Evolutionary conservation across 2,888 invertebrate genomes (phyloP).

Genomic region (Ophion slaviceki): DNA sequence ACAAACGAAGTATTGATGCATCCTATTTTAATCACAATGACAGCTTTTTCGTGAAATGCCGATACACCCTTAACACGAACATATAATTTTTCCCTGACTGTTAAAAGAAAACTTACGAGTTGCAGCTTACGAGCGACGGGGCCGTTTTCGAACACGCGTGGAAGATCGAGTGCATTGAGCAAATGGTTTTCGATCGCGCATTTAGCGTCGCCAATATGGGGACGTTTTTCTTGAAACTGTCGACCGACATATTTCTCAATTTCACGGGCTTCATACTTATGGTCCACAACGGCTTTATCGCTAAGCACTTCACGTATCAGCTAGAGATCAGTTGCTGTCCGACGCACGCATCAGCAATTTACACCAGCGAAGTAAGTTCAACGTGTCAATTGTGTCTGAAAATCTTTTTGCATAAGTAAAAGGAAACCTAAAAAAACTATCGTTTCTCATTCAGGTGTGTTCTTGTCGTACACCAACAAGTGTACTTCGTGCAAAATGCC

Average conservation of each 20-base stretch:
- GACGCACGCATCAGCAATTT: neutral
- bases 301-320: constrained; percentile 68
- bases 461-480: constrained; percentile 41
- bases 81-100: neutral
- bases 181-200: constrained; percentile 67
- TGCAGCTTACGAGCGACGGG: constrained; percentile 32
- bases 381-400: neutral
- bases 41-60: neutral
- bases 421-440: neutral
- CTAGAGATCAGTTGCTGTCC: constrained; percentile 65
- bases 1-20: neutral
- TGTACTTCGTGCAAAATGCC: constrained; percentile 31
- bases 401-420: neutral
- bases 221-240: constrained; percentile 74
- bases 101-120: neutral
- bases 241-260: constrained; percentile 64
- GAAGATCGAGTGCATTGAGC: constrained; percentile 59
- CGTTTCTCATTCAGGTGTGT: constrained; percentile 48
- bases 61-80: neutral
- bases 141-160: constrained; percentile 61
- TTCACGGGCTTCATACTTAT: constrained; percentile 70
- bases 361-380: constrained; percentile 44
- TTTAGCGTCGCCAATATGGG: constrained; percentile 73
- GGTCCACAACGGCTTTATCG: constrained; percentile 66
- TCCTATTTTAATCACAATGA: neutral